phyloP scores from a whole-genome alignment of 1,140 invertebrate species.

The Pogonus chalceus region DNA sequence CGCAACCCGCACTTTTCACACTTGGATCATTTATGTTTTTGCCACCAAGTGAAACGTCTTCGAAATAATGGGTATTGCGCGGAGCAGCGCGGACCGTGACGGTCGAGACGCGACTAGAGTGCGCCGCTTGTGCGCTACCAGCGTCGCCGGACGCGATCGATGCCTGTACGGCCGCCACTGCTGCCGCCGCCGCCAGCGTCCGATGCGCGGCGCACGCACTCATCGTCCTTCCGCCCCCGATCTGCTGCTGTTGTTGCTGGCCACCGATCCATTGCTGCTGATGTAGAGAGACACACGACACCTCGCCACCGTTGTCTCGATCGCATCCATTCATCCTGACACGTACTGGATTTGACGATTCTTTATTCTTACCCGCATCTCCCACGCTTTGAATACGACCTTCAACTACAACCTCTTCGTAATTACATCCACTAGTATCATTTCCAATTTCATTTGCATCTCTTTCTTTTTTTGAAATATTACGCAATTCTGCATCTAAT shows the following conservation, averaged over 20 bases:
- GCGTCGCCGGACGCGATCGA: conserved; percentile 26
- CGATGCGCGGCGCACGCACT: background rate
- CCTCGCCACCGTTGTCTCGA: too few relatives aligned
- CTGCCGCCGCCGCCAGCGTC: conserved; percentile 5
- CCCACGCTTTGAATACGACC: too few relatives aligned
- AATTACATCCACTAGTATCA: too few relatives aligned
- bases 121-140: conserved; percentile 27
- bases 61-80: conserved; percentile 6
- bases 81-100: conserved; percentile 24
- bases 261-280: too few relatives aligned
- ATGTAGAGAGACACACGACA: too few relatives aligned
- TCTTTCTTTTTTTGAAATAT: too few relatives aligned
- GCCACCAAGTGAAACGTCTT: background rate
- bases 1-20: conserved; percentile 6
- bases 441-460: too few relatives aligned
- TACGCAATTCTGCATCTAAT: too few relatives aligned
- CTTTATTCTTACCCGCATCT: too few relatives aligned
- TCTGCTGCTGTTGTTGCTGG: background rate
- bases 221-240: background rate
- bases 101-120: conserved; percentile 29
- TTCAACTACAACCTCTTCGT: too few relatives aligned
- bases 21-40: conserved; percentile 8
- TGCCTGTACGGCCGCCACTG: conserved; percentile 14
- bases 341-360: too few relatives aligned
- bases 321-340: too few relatives aligned